Percentiles rank a stretch among this genome's conserved stretches.
phyloP scores from a whole-genome alignment of 2,888 invertebrate genomes.

The Cremastinae sp. region DNA sequence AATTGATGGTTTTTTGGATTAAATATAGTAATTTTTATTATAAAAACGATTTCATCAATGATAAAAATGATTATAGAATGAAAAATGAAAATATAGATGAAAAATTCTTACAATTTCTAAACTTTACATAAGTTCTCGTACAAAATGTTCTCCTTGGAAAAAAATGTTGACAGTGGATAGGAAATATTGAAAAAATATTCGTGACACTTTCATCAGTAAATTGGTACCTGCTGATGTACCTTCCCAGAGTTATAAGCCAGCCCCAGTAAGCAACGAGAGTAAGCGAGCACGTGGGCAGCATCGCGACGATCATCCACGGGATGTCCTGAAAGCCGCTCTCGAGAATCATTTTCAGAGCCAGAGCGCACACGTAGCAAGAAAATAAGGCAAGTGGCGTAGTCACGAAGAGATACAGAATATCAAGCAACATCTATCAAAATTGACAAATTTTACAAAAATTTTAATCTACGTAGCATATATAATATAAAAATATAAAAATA shows the following conservation, averaged over 20 bases:
- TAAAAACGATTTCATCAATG: too few species aligned
- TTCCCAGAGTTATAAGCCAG: conserved; percentile 77
- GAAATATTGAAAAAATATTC: neutral
- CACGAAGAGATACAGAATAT: conserved; percentile 75
- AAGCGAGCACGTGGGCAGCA: conserved; percentile 77
- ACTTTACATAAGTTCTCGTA: too few species aligned
- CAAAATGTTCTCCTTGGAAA: neutral
- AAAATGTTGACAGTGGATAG: neutral
- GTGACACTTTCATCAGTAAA: neutral
- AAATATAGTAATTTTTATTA: too few species aligned
- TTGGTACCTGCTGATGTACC: conserved; percentile 71
- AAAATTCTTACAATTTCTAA: too few species aligned
- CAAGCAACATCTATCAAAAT: conserved; percentile 73
- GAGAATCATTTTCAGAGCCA: conserved; percentile 73
- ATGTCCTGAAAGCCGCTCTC: conserved; percentile 74
- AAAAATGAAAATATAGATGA: neutral
- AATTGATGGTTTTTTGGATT: too few species aligned
- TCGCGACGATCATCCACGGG: conserved; percentile 77
- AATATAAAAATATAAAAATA: conserved; percentile 4
- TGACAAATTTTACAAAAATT: too few species aligned
- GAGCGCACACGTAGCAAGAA: conserved; percentile 76
- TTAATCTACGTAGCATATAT: neutral
- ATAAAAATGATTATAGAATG: neutral
- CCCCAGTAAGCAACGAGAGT: conserved; percentile 78
- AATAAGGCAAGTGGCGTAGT: conserved; percentile 77